Percentiles rank a stretch among this genome's conserved stretches.
Conservation (phyloP, 1,140 invertebrate genomes). For the Drosophila auraria region DNA sequence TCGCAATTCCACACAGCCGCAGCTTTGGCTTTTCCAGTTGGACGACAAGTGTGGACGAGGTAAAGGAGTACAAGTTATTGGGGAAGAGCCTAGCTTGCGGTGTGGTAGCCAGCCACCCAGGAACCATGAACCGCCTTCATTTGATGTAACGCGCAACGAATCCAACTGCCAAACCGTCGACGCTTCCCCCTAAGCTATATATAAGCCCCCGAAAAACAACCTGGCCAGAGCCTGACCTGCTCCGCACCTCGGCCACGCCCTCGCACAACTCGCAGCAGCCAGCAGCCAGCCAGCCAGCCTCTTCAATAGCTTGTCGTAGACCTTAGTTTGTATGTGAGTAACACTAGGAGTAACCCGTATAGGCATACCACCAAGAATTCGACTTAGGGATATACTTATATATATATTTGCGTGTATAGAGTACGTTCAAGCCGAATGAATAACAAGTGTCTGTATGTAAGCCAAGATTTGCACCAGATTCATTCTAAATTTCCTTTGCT, state of each 20-base stretch:
- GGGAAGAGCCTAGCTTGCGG: conserved; percentile 1
- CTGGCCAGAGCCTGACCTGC: conserved; percentile 5
- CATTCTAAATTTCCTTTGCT: conserved; percentile 36
- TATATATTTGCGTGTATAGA: conserved; percentile 38
- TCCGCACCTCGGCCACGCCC: conserved; percentile 24
- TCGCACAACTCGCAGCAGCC: conserved; percentile 17
- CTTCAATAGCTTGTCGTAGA: conserved; percentile 71
- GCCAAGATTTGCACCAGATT: conserved; percentile 37
- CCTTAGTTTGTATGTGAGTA: conserved; percentile 71
- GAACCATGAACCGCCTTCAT: conserved; percentile 16
- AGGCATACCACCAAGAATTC: conserved; percentile 73
- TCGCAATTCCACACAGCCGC: conserved; percentile 23
- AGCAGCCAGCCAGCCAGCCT: conserved; percentile 6
- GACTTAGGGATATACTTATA: conserved; percentile 44
- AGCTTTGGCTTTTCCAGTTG: conserved; percentile 28
- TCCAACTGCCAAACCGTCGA: conserved; percentile 75
- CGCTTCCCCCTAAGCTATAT: conserved; percentile 65
- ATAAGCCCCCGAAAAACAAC: conserved; percentile 11
- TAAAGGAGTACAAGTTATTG: conserved; percentile 1
- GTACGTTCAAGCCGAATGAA: conserved; percentile 25
- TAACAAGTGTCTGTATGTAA: conserved; percentile 27
- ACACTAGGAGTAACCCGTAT: conserved; percentile 49
- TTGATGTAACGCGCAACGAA: conserved; percentile 72
- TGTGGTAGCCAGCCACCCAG: conserved; percentile 6
- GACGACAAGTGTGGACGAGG: conserved; percentile 26